Base-by-base conservation (phyloP, 2,113 vertebrate species). In the Melanostigma gelatinosum region DNA sequence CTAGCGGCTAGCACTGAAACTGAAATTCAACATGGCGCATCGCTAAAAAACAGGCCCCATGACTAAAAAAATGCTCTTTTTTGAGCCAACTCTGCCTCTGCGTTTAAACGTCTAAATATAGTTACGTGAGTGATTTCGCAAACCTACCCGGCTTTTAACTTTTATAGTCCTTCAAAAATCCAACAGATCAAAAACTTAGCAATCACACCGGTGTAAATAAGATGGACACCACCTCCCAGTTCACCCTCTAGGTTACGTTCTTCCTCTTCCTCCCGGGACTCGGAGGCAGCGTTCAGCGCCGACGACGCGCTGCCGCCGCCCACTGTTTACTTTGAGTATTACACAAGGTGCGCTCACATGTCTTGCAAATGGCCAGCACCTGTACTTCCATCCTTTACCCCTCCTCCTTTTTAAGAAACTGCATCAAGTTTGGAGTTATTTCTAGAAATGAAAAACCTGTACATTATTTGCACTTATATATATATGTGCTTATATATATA, bases 21-120 rank as follows among this genome's bases (percentile, higher is more conserved):
- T 54, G 61, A 82, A 50, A 91, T 62, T 52, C 88, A 94, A 94
- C 82, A 94, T 93, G 92, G 94, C 94, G 94, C 57, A 77, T 67
- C 54, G 71, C 72, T 46, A 8, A 58, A 82, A 61, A 73, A 52
- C 38, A 88, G 92, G 91, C 93, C 92, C 72, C 80, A 54, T 1
- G 22, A 72, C 69, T 61, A 46, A 83, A 11, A 63, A 52, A 83
- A 13, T 13, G 36, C 24, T 27, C 8, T 58, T 40, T 65, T 11
- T 1, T 16, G 4, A 8, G n/a, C 7, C 9, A 6, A 3, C 2
- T 15, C 6, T 8, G 9, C 3, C 34, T 18, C 11, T 12, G 8
- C 4, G 0, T 62, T 50, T 27, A 18, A 6, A 18, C 9, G 0
- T 18, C 4, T 64, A 1, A 0, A 1, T 2, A 8, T 2, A 5